Percentiles rank a stretch among this genome's conserved stretches.
These are phyloP conservation scores for Helleia helle DNA, from an alignment of 2,888 invertebrate species.

Conservation along the genomic window DNA sequence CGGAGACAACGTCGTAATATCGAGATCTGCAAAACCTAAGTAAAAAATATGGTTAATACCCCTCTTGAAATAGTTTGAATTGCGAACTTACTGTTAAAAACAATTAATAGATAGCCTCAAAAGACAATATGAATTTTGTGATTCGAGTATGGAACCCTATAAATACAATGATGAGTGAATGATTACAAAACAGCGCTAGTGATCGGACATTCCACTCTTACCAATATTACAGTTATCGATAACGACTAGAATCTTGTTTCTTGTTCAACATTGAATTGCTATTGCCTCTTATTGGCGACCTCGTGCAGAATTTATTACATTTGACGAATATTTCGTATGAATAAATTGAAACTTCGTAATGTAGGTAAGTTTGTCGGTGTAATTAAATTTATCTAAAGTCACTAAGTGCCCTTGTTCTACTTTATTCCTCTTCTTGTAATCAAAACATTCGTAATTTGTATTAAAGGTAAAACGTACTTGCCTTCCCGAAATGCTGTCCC, in stretches of 20 bases:
- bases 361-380: neutral
- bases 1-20: too few relatives aligned
- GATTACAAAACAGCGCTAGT: neutral
- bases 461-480: neutral
- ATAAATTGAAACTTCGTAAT: conserved; percentile 11
- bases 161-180: too few relatives aligned
- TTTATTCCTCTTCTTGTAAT: neutral
- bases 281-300: conserved; percentile 5
- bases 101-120: too few relatives aligned
- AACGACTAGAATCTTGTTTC: neutral
- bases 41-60: too few relatives aligned
- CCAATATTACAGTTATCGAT: neutral
- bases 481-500: too few relatives aligned
- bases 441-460: neutral
- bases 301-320: conserved; percentile 9
- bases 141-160: too few relatives aligned
- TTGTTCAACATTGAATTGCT: neutral
- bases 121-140: too few relatives aligned
- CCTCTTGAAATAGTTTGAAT: too few relatives aligned
- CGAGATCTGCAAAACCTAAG: too few relatives aligned
- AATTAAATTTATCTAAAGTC: conserved; percentile 3
- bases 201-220: neutral
- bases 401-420: neutral
- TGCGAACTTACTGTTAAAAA: too few relatives aligned
- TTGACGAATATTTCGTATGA: conserved; percentile 8